Evolutionary conservation across 2,797 vertebrate species (phyloP).

Genomic region (Carcharodon carcharias): DNA sequence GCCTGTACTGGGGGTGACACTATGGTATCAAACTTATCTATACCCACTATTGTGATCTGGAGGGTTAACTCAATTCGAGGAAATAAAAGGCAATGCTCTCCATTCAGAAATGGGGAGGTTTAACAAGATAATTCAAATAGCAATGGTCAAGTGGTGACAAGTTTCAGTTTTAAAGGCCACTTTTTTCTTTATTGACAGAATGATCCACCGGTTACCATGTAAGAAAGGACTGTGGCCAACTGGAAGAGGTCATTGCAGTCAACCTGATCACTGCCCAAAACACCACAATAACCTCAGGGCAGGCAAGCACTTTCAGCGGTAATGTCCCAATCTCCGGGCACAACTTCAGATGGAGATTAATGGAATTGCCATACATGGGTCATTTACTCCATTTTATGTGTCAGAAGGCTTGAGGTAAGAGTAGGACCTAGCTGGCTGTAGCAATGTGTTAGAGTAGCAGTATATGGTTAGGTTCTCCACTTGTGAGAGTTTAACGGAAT

Average conservation of each 20-base stretch:
- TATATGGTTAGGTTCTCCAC: no score
- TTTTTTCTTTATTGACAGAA: not conserved
- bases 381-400: not conserved
- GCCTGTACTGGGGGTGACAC: no score
- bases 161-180: not conserved
- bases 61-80: not conserved
- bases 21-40: not conserved
- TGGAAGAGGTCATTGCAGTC: not conserved
- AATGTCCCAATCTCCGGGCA: not conserved
- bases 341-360: not conserved
- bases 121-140: not conserved
- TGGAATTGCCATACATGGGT: not conserved
- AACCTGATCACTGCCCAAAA: not conserved
- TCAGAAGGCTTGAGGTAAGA: not conserved
- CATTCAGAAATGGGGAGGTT: not conserved
- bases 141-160: not conserved
- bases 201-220: not conserved
- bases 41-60: not conserved
- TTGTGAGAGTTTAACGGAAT: no score
- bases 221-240: not conserved
- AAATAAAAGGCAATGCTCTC: not conserved
- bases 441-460: no score
- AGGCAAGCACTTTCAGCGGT: not conserved
- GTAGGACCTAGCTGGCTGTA: not conserved
- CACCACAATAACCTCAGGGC: not conserved